phyloP scores from a whole-genome alignment of 1,140 invertebrate species.

The Propsilocerus akamusi region DNA sequence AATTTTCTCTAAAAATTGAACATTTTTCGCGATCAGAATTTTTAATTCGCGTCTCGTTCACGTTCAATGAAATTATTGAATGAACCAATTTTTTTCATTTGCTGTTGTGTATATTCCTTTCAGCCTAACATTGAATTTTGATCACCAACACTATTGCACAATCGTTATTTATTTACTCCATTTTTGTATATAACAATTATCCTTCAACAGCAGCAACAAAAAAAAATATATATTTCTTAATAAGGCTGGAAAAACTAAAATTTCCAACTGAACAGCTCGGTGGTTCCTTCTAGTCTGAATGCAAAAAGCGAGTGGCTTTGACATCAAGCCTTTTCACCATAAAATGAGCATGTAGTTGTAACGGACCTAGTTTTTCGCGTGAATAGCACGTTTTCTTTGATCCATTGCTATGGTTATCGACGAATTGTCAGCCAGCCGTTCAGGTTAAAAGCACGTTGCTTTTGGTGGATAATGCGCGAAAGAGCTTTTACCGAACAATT shows the following conservation, averaged over 20 bases:
- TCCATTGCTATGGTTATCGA: background rate
- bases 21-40: background rate
- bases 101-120: background rate
- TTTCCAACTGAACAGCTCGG: background rate
- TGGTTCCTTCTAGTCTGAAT: background rate
- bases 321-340: background rate
- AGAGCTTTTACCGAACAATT: no score
- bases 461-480: background rate
- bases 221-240: background rate
- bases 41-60: background rate
- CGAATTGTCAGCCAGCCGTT: background rate
- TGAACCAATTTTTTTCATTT: background rate
- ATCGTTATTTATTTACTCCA: background rate
- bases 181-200: constrained; percentile 1
- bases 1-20: background rate
- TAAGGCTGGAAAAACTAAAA: no score
- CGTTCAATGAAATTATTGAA: constrained; percentile 1
- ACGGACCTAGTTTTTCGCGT: background rate
- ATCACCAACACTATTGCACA: background rate
- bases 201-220: background rate
- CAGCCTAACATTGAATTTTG: constrained; percentile 2
- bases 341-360: background rate
- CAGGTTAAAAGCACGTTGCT: background rate
- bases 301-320: background rate
- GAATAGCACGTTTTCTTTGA: background rate